Evolutionary conservation across 2,888 invertebrate genomes (phyloP).

Genomic region (Pherbina coryleti): DNA sequence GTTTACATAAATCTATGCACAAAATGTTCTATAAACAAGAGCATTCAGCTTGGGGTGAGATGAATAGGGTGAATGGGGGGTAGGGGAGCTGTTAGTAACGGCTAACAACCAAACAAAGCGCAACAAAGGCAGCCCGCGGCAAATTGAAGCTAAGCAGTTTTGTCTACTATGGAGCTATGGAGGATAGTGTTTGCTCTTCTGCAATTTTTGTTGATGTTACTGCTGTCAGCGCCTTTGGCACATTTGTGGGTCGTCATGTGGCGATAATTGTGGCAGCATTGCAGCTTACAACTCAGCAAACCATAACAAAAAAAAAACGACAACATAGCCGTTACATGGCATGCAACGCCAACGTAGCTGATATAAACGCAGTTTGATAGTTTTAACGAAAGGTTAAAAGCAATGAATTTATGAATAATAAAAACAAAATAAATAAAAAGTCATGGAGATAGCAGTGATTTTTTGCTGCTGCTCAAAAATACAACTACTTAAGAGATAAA

Average conservation of each 20-base stretch:
- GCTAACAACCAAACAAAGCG: background rate
- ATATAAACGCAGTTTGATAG: no score
- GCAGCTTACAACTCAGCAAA: background rate
- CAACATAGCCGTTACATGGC: background rate
- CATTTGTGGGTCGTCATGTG: constrained; percentile 5
- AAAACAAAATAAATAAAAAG: no score
- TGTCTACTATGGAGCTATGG: constrained; percentile 10
- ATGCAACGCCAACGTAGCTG: background rate
- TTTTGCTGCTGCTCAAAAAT: background rate
- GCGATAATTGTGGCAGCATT: background rate
- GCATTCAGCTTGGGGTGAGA: no score
- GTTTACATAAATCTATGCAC: constrained; percentile 1
- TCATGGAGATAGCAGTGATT: background rate
- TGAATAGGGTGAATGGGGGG: background rate
- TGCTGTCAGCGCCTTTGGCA: background rate
- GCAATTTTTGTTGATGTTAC: background rate
- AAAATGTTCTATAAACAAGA: background rate
- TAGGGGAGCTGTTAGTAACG: background rate
- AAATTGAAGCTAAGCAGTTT: constrained; percentile 20
- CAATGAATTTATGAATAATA: no score
- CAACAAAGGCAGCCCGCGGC: background rate
- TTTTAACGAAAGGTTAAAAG: no score
- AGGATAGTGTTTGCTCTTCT: background rate
- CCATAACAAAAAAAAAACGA: background rate
- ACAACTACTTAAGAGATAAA: background rate